These are phyloP conservation scores for Ormyrus pomaceus DNA, from an alignment of 2,888 invertebrate genomes.

Conservation along the genomic window DNA sequence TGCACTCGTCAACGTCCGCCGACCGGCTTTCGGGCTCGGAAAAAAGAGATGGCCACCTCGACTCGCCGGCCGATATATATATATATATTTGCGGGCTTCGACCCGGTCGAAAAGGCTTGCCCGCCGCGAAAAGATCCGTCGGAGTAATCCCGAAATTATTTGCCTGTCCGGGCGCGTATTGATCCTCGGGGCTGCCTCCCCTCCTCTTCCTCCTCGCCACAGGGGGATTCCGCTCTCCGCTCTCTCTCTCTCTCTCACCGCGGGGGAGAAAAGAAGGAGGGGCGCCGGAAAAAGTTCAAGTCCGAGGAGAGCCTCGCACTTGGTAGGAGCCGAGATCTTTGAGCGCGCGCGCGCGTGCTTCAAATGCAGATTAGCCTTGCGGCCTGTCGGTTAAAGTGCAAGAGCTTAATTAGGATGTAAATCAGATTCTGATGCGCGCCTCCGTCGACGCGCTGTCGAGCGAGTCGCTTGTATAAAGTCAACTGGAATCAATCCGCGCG, in stretches of 20 bases:
- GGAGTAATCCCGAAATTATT: conserved; percentile 56
- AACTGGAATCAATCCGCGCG: conserved; percentile 28
- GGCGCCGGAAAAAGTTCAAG: conserved; percentile 23
- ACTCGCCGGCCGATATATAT: neutral
- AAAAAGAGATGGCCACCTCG: neutral
- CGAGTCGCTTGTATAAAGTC: conserved; percentile 41
- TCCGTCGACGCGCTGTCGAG: neutral
- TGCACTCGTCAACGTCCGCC: conserved; percentile 25
- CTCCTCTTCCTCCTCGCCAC: neutral
- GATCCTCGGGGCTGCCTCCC: conserved; percentile 39
- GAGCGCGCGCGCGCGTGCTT: conserved; percentile 57
- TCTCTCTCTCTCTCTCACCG: neutral
- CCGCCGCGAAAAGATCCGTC: conserved; percentile 32
- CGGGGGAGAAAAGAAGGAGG: conserved; percentile 10
- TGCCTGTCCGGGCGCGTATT: conserved; percentile 57
- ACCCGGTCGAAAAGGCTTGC: conserved; percentile 43
- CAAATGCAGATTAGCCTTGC: conserved; percentile 65
- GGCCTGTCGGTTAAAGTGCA: conserved; percentile 56
- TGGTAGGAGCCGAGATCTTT: conserved; percentile 18
- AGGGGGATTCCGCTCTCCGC: neutral
- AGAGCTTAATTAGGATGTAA: conserved; percentile 68
- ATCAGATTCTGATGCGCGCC: conserved; percentile 65
- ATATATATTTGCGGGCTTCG: conserved; percentile 35
- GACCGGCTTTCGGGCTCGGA: neutral
- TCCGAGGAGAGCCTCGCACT: conserved; percentile 23